phyloP scores from a whole-genome alignment of 30 jellyfish, hydroid and myxozoan genomes.

The Chironex yamaguchii region DNA sequence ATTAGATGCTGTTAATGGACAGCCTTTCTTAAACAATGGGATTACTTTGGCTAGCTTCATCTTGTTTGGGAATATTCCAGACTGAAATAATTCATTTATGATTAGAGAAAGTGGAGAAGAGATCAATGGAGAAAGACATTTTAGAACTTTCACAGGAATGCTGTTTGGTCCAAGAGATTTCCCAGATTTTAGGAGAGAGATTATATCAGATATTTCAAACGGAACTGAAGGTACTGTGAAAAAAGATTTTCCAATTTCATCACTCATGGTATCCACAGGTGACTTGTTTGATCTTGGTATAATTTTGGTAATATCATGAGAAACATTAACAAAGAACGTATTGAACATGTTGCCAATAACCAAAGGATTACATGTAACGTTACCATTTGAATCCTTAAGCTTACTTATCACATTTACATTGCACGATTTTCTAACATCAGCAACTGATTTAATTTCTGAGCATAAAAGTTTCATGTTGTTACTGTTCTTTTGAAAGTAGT shows the following conservation, averaged over 20 bases:
- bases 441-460: too few relatives aligned
- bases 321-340: not conserved
- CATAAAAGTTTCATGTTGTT: too few relatives aligned
- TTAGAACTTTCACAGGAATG: constrained; percentile 14
- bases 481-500: too few relatives aligned
- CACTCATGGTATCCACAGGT: constrained; percentile 10
- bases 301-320: too few relatives aligned
- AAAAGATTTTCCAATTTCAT: not conserved
- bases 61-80: constrained; percentile 37
- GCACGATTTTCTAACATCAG: too few relatives aligned
- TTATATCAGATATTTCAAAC: constrained; percentile 1
- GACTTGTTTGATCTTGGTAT: constrained; percentile 43
- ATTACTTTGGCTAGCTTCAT: constrained; percentile 39
- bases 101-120: constrained; percentile 23
- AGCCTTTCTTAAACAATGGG: constrained; percentile 46
- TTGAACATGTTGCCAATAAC: too few relatives aligned
- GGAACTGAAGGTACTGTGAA: constrained; percentile 8
- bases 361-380: too few relatives aligned
- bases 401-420: too few relatives aligned
- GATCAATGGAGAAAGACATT: constrained; percentile 23
- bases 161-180: constrained; percentile 32
- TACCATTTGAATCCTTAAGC: too few relatives aligned
- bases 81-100: constrained; percentile 22
- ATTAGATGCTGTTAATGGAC: constrained; percentile 23
- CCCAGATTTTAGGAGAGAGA: not conserved